Conservation (phyloP, 2,797 vertebrate species). For the Lates japonicus region DNA sequence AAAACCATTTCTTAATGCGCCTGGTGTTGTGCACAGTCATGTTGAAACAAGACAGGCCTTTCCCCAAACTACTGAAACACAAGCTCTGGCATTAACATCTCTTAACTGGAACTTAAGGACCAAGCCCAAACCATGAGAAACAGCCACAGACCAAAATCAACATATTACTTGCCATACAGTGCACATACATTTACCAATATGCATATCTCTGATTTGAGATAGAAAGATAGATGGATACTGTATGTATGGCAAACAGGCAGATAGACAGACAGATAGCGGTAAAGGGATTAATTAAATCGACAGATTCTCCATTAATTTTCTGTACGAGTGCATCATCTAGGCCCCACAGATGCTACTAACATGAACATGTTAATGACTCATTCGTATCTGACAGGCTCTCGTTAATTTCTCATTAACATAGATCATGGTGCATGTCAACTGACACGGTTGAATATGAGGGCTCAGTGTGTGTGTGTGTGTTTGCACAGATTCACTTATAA, state of each 20-base stretch:
- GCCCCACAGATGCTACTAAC: slow-evolving; percentile 51
- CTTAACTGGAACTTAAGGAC: neutral
- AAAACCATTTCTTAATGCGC: neutral
- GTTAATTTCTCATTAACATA: slow-evolving; percentile 67
- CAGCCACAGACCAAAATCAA: neutral
- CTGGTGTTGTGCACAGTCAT: neutral
- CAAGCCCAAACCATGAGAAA: neutral
- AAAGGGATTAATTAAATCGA: slow-evolving; percentile 27
- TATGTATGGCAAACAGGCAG: neutral
- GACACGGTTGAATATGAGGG: slow-evolving; percentile 13
- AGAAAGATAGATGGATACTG: neutral
- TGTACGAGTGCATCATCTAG: slow-evolving; percentile 18
- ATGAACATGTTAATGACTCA: slow-evolving; percentile 60
- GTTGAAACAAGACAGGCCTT: neutral
- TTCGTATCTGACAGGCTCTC: slow-evolving; percentile 68
- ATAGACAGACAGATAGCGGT: neutral
- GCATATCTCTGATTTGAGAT: neutral
- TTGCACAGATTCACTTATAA: neutral
- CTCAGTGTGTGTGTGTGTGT: slow-evolving; percentile 17
- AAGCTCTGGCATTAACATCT: neutral
- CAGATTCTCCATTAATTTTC: slow-evolving; percentile 42
- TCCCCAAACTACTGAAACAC: neutral
- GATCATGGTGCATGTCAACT: slow-evolving; percentile 55
- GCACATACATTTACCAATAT: neutral
- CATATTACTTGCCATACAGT: neutral